These are phyloP conservation scores for Galago senegalensis DNA, from an alignment of 2,797 vertebrate genomes.

Conservation along the genomic window DNA sequence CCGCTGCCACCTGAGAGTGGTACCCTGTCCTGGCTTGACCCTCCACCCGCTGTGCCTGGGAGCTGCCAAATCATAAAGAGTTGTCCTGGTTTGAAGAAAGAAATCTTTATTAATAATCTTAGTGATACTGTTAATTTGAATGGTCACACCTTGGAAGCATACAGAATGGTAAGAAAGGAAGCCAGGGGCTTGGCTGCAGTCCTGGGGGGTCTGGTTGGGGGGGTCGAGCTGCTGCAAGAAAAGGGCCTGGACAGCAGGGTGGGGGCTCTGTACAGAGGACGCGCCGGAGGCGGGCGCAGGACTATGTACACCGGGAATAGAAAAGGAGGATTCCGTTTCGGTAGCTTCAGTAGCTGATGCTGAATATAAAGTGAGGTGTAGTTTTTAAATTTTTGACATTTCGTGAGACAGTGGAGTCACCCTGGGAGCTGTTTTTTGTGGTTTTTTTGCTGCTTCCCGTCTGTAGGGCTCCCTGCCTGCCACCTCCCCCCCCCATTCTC, in stretches of 20 bases:
- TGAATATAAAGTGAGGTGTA: constrained; percentile 89
- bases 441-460: constrained; percentile 16
- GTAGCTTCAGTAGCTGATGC: constrained; percentile 85
- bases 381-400: constrained; percentile 33
- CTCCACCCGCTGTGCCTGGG: background rate
- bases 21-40: background rate
- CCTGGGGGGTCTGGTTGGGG: constrained; percentile 48
- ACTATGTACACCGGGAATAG: constrained; percentile 93
- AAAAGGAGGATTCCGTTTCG: constrained; percentile 91
- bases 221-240: constrained; percentile 70
- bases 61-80: constrained; percentile 81
- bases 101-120: constrained; percentile 98
- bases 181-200: constrained; percentile 87
- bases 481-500: background rate
- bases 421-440: constrained; percentile 41
- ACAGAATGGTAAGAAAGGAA: constrained; percentile 92
- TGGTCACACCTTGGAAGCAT: constrained; percentile 93
- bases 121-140: constrained; percentile 94
- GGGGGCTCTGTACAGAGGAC: constrained; percentile 91
- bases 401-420: constrained; percentile 86
- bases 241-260: constrained; percentile 73
- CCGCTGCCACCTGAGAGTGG: background rate
- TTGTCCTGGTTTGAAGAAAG: constrained; percentile 93
- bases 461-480: constrained; percentile 27
- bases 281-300: constrained; percentile 85